phyloP scores from a whole-genome alignment of 1,140 invertebrate species.

The Cydia splendana region DNA sequence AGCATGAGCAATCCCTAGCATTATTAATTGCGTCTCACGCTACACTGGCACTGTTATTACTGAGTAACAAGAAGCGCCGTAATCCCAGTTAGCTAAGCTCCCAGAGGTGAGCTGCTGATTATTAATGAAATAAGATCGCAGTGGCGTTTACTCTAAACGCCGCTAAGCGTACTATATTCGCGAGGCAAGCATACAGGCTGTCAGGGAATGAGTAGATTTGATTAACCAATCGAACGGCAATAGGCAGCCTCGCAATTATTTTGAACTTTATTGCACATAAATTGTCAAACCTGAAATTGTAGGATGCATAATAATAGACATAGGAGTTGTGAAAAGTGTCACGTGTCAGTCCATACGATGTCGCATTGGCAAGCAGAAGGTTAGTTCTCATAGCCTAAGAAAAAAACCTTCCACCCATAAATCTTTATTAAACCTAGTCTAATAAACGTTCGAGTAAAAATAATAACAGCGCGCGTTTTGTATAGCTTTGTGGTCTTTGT shows the following conservation, averaged over 20 bases:
- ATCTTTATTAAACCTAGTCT: too few relatives aligned
- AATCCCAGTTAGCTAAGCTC: conserved; percentile 20
- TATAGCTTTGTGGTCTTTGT: too few relatives aligned
- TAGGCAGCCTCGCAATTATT: background rate
- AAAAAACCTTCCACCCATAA: background rate
- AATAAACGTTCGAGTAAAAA: too few relatives aligned
- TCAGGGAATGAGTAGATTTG: background rate
- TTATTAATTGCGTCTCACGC: conserved; percentile 24
- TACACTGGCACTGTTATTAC: conserved; percentile 12
- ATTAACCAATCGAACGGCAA: background rate
- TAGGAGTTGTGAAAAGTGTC: background rate
- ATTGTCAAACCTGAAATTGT: too few relatives aligned
- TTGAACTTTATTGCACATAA: too few relatives aligned
- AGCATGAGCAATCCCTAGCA: background rate
- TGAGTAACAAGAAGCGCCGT: conserved; percentile 10
- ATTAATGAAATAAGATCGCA: conserved; percentile 27
- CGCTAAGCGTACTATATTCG: background rate
- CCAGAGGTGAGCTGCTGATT: conserved; percentile 26
- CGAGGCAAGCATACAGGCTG: background rate
- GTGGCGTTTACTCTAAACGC: background rate
- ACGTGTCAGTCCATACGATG: background rate
- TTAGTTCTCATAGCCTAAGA: background rate
- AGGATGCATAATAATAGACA: background rate
- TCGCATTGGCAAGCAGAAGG: too few relatives aligned
- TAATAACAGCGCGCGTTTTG: too few relatives aligned